Evolutionary conservation across 2,797 vertebrate species (phyloP).

Genomic region (Sitta carolinensis): DNA sequence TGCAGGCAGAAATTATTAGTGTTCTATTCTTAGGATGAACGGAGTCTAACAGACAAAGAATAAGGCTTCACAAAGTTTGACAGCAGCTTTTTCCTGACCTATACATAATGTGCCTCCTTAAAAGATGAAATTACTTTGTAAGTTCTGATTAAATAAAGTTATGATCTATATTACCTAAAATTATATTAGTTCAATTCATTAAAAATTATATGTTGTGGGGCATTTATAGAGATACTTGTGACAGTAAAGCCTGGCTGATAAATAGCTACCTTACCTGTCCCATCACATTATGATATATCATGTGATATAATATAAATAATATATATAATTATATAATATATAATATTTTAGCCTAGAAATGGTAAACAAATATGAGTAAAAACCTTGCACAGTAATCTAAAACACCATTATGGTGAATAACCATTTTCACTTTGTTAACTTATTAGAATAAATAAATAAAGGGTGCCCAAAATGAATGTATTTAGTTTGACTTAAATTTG

Average conservation of each 20-base stretch:
- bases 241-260: not conserved
- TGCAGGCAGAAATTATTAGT: conserved; percentile 67
- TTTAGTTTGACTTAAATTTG: not conserved
- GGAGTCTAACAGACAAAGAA: conserved; percentile 45
- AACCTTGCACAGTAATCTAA: not conserved
- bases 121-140: not conserved
- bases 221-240: not conserved
- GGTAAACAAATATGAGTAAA: not conserved
- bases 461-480: not conserved
- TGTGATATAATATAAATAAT: no score
- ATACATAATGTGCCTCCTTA: not conserved
- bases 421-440: not conserved
- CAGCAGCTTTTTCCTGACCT: conserved; percentile 53
- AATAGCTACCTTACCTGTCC: not conserved
- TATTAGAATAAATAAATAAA: not conserved
- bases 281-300: no score
- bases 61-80: conserved; percentile 41
- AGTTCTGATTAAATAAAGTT: not conserved
- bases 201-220: not conserved
- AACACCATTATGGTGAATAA: not conserved
- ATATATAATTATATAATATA: no score
- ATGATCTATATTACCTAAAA: not conserved
- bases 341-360: not conserved
- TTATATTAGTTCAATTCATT: not conserved
- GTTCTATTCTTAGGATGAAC: conserved; percentile 66